Evolutionary conservation across 2,797 vertebrate genomes (phyloP).

Genomic region (Sebastes trivittatus): DNA sequence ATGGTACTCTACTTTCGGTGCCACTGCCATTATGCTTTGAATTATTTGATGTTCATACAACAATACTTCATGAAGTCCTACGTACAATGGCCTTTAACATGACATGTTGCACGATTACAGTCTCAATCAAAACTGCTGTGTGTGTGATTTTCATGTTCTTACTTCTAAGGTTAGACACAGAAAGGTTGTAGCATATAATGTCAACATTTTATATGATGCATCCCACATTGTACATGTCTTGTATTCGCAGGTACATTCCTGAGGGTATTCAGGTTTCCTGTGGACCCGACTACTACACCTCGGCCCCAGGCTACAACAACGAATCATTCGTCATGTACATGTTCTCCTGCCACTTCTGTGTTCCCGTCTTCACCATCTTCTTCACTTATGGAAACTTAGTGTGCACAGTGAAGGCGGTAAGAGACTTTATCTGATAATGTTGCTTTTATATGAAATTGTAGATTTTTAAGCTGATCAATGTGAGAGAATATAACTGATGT

Average conservation of each 20-base stretch:
- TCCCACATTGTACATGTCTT: background rate
- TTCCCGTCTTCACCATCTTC: slow-evolving; percentile 77
- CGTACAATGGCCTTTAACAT: background rate
- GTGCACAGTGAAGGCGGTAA: slow-evolving; percentile 85
- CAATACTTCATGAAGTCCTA: background rate
- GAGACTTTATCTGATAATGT: background rate
- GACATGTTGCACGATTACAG: background rate
- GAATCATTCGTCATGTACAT: slow-evolving; percentile 83
- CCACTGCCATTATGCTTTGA: background rate
- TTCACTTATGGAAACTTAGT: slow-evolving; percentile 80
- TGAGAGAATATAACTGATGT: background rate
- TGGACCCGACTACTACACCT: slow-evolving; percentile 47
- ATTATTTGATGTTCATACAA: background rate
- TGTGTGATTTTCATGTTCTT: background rate
- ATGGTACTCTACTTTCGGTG: background rate
- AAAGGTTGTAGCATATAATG: background rate
- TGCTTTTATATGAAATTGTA: background rate
- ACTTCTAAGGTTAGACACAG: background rate
- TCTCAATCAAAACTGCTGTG: background rate
- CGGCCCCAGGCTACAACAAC: slow-evolving; percentile 80
- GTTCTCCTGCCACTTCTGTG: slow-evolving; percentile 76
- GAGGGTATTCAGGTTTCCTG: background rate
- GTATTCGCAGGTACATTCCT: slow-evolving; percentile 29
- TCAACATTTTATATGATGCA: background rate
- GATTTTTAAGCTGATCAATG: background rate